Percentiles rank a stretch among this genome's conserved stretches.
phyloP scores from a whole-genome alignment of 2,888 invertebrate species.

The Agapetus fuscipes region DNA sequence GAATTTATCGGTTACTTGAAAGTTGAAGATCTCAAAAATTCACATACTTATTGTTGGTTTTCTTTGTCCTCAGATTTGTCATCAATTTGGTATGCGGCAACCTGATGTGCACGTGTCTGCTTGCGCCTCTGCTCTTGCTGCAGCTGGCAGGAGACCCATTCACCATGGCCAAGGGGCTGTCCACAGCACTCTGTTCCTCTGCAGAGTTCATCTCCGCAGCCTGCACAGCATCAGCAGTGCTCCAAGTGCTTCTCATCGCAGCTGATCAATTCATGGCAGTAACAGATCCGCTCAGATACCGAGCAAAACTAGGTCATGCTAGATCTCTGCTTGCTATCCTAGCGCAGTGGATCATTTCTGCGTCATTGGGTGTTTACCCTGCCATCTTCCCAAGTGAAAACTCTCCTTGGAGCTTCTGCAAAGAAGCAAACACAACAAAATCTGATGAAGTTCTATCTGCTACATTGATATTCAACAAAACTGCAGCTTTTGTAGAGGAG shows the following conservation, averaged over 20 bases:
- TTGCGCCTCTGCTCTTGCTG: constrained; percentile 43
- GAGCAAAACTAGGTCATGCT: constrained; percentile 11
- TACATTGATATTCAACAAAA: too few relatives aligned
- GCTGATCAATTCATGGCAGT: constrained; percentile 36
- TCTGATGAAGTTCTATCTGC: too few relatives aligned
- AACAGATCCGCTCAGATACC: constrained; percentile 38
- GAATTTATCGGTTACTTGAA: too few relatives aligned
- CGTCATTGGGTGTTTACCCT: constrained; percentile 34
- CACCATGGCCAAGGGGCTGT: constrained; percentile 40
- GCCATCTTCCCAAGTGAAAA: constrained; percentile 26
- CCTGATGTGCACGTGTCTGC: constrained; percentile 36
- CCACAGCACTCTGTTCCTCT: constrained; percentile 41
- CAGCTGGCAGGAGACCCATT: constrained; percentile 38
- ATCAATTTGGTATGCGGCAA: constrained; percentile 45
- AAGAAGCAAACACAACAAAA: background rate
- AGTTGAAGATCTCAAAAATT: too few relatives aligned
- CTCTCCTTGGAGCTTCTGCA: constrained; percentile 13
- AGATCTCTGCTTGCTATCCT: constrained; percentile 11
- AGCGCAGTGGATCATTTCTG: constrained; percentile 24
- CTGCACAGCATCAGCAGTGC: constrained; percentile 34
- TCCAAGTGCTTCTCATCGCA: constrained; percentile 37
- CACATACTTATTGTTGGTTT: constrained; percentile 3
- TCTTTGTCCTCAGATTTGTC: constrained; percentile 33
- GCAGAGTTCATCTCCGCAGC: constrained; percentile 51
- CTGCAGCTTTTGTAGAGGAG: too few relatives aligned